Conservation (phyloP, 2,113 vertebrate genomes). For the Thermophis baileyi region DNA sequence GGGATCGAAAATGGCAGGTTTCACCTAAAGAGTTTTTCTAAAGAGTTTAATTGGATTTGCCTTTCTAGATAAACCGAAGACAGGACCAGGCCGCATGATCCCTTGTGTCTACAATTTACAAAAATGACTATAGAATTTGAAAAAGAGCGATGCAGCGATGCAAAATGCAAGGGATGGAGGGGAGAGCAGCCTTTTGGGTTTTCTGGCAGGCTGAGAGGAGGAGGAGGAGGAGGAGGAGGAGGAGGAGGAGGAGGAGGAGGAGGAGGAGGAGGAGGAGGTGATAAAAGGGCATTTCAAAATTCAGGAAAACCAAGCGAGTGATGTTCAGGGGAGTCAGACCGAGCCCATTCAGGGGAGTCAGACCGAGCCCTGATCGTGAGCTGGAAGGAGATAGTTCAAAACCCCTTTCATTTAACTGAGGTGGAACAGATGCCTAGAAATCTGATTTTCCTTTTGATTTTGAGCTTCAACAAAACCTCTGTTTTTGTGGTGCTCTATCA, state of each 20-base stretch:
- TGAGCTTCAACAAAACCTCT: neutral
- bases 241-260: accelerated
- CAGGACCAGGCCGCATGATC: neutral
- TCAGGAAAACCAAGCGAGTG: neutral
- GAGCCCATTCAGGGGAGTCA: neutral
- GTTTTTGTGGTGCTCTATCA: neutral
- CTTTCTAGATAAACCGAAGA: slow-evolving; percentile 3
- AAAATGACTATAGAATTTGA: neutral
- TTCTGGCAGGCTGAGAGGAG: neutral
- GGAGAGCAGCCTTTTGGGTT: neutral
- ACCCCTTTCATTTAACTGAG: neutral
- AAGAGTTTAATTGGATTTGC: neutral
- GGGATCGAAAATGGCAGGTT: neutral
- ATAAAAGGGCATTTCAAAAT: neutral
- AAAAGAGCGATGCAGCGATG: neutral
- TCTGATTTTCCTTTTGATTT: neutral
- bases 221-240: accelerated
- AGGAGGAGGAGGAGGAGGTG: accelerated
- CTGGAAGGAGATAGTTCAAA: neutral
- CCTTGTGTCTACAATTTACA: neutral
- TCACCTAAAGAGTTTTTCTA: neutral
- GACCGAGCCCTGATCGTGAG: neutral
- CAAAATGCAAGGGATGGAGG: neutral
- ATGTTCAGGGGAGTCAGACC: neutral
- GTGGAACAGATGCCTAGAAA: neutral